These are phyloP conservation scores for Neolamprologus tretocephalus DNA, from an alignment of 2,113 vertebrate genomes.

Conservation along the genomic window DNA sequence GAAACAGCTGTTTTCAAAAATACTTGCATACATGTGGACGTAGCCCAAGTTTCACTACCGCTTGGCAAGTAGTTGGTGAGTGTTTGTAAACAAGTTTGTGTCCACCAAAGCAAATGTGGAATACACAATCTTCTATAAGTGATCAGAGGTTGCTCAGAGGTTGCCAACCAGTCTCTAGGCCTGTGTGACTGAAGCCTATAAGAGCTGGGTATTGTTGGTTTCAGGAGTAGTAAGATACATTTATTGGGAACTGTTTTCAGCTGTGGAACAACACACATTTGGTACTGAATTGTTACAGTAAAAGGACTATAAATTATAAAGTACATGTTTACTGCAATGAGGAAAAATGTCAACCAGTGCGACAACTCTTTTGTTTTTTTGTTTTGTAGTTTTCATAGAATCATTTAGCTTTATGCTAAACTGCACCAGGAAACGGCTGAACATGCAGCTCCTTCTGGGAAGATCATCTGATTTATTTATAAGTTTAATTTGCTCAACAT, in stretches of 20 bases:
- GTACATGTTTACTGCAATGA: neutral
- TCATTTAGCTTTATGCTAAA: neutral
- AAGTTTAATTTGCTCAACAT: neutral
- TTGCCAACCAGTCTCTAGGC: neutral
- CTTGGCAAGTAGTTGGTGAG: neutral
- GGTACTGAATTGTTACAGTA: neutral
- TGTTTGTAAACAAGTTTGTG: neutral
- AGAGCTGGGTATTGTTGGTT: neutral
- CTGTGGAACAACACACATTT: neutral
- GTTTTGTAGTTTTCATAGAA: neutral
- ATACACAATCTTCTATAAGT: neutral
- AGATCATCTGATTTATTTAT: neutral
- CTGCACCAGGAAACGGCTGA: neutral
- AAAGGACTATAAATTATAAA: neutral
- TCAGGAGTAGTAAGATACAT: neutral
- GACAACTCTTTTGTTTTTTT: neutral
- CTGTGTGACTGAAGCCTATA: neutral
- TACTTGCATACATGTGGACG: neutral
- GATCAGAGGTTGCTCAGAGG: neutral
- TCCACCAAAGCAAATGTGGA: neutral
- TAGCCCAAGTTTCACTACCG: accelerated
- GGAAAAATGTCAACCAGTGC: neutral
- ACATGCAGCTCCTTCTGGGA: neutral
- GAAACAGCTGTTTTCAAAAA: neutral
- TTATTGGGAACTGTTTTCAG: neutral